Base-by-base conservation (phyloP, 2,113 vertebrate genomes). In the Hemichromis elongatus region DNA sequence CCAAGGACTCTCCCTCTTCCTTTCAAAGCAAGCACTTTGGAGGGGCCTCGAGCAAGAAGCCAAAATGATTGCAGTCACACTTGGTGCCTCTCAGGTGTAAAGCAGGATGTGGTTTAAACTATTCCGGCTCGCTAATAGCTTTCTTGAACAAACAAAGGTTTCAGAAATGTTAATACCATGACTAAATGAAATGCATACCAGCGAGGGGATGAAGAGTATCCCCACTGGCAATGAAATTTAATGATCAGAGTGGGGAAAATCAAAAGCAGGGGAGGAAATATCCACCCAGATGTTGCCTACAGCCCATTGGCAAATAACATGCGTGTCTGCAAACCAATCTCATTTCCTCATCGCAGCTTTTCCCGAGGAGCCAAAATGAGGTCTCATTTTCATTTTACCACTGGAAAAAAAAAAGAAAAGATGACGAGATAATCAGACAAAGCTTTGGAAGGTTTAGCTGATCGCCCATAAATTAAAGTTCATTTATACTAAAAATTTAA, bases 111-210 rank as follows among this genome's bases (percentile, higher is more conserved):
- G 19, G 40, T 73, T 47, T 28, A 77, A 75, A 73, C 79, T 80
- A 28, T 50, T 80, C 40, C 8, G 11, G 2, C 35, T 54, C 59
- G 3, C 82, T 91, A 86, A 81, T 80, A 75, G 63, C 82, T 85
- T 89, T 87, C 84, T 30, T 86, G 30, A 83, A 84, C 86, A 85
- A 92, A 93, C 89, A 92, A 84, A 88, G 86, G 86, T 89, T 88
- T 88, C 56, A 85, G 57, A 90, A 89, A 86, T 84, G 85, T 89
- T 91, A 85, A 92, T 70, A 56, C 55, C 63, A 9, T 18, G 88
- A 86, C 87, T 85, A 80, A 93, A 92, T 82, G 81, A 91, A 91
- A 89, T 70, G 55, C 77, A 83, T 40, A 85, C 79, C 68, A 83
- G 80, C 2, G 2, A 79, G 63, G 84, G 52, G 77, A 83, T 82